Base-by-base conservation (phyloP, 2,888 invertebrate species). In the Pheosia gnoma region DNA sequence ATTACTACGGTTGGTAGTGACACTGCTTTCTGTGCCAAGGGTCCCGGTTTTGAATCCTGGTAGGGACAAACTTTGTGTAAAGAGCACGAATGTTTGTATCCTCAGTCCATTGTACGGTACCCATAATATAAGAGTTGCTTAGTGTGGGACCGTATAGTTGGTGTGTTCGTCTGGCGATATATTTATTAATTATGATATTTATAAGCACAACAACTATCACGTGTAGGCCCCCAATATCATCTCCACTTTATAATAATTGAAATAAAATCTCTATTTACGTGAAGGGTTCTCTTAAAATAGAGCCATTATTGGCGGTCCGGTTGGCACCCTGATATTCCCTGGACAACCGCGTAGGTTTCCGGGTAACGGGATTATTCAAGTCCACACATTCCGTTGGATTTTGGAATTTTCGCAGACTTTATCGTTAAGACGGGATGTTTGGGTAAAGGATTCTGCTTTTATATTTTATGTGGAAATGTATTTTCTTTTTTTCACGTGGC, bases 331-430 rank as follows among this genome's bases (percentile, higher is more conserved):
- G 57, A n/a, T 25, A 59, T 56, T 57, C 51, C 58, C 67, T 38
- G 41, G 56, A 67, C 59, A 65, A 59, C 57, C 65, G 55, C 10
- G 49, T 66, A 68, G 66, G 65, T 43, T 67, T 59, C 47, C 54
- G 13, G 41, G 9, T 58, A 58, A 63, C 63, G 6, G 58, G 59
- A 61, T 47, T 71, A 73, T 73, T 75, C 63, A 58, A 58, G 58
- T 65, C 56, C 37, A 56, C 58, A 61, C 5, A 47, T 47, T 47
- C 47, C 47, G n/a, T 47, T 47, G 47, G 60, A 60, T 59, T 63
- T 65, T 52, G 57, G 56, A 52, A 61, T 62, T 57, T 60, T 51
- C n/a, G 3, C 37, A 58, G 59, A 55, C 51, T 59, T 55, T n/a
- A 37, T 7, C 8, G 11, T 25, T 25, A 51, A 51, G 51, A n/a